Percentiles rank a stretch among this genome's conserved stretches.
phyloP scores from a whole-genome alignment of 2,888 invertebrate genomes.

The Rotaria magnacalcarata region DNA sequence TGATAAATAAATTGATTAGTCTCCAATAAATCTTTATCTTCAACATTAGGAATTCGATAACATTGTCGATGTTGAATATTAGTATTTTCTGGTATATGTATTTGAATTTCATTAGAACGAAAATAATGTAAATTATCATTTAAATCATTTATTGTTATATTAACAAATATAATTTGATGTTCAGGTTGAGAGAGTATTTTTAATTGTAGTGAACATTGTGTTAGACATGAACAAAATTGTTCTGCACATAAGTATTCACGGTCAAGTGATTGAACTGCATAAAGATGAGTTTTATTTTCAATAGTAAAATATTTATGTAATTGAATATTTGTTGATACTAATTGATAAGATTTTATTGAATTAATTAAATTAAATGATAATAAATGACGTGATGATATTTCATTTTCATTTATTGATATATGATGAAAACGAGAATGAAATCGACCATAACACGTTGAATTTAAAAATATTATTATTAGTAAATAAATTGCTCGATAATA shows the following conservation, averaged over 20 bases:
- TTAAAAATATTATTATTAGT: neutral
- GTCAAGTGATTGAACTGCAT: slow-evolving; percentile 16
- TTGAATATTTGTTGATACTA: slow-evolving; percentile 1
- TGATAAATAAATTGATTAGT: neutral
- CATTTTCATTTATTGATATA: slow-evolving; percentile 14
- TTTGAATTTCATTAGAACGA: neutral
- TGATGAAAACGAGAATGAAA: slow-evolving; percentile 22
- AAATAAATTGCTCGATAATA: neutral
- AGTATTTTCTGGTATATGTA: slow-evolving; percentile 16
- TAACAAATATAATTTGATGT: slow-evolving; percentile 32
- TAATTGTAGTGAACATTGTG: slow-evolving; percentile 10
- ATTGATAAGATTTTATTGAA: slow-evolving; percentile 16
- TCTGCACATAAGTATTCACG: neutral
- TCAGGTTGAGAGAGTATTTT: neutral
- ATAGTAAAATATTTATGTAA: neutral
- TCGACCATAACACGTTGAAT: neutral
- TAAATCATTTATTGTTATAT: slow-evolving; percentile 25
- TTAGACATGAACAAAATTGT: neutral
- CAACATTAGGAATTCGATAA: neutral
- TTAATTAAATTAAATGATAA: slow-evolving; percentile 2
- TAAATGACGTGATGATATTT: neutral
- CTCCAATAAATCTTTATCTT: slow-evolving; percentile 1
- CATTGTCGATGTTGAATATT: slow-evolving; percentile 18
- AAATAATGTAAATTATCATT: slow-evolving; percentile 27
- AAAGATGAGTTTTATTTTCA: slow-evolving; percentile 19